Evolutionary conservation across 2,113 vertebrate genomes (phyloP).

Genomic region (Ctenodactylus gundi): DNA sequence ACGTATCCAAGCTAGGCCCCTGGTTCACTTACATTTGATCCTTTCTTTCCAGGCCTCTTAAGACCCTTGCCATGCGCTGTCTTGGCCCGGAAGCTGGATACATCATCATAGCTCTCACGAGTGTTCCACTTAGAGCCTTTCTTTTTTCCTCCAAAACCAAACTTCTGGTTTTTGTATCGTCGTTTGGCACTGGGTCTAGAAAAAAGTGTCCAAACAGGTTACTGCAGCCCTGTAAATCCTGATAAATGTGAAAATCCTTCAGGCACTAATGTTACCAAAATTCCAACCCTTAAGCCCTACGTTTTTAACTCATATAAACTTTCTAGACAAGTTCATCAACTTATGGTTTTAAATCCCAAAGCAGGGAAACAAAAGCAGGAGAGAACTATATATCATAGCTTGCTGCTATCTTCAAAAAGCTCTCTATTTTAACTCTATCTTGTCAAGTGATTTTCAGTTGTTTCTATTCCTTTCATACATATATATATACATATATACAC

Average conservation of each 20-base stretch:
- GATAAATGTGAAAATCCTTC: background rate
- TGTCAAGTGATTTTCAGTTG: background rate
- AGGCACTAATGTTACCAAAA: background rate
- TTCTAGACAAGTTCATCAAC: background rate
- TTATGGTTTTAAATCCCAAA: background rate
- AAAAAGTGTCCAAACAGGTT: slow-evolving; percentile 20
- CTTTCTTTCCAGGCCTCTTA: slow-evolving; percentile 83
- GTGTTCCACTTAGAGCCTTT: slow-evolving; percentile 97
- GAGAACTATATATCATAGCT: background rate
- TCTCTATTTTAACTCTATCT: background rate
- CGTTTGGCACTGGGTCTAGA: slow-evolving; percentile 92
- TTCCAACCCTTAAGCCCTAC: background rate
- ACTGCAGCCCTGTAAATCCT: background rate
- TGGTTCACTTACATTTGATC: slow-evolving; percentile 83
- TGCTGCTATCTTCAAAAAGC: background rate
- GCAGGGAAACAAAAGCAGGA: background rate
- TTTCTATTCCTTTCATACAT: background rate
- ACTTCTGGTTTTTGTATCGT: slow-evolving; percentile 95
- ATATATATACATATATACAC: background rate
- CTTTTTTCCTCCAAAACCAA: slow-evolving; percentile 98
- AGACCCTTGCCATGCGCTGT: slow-evolving; percentile 88
- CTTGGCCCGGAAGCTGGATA: slow-evolving; percentile 91
- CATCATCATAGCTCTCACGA: slow-evolving; percentile 93
- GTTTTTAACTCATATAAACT: background rate
- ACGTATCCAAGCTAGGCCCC: background rate